phyloP scores from a whole-genome alignment of 2,113 vertebrate genomes.

The Falco punctatus region DNA sequence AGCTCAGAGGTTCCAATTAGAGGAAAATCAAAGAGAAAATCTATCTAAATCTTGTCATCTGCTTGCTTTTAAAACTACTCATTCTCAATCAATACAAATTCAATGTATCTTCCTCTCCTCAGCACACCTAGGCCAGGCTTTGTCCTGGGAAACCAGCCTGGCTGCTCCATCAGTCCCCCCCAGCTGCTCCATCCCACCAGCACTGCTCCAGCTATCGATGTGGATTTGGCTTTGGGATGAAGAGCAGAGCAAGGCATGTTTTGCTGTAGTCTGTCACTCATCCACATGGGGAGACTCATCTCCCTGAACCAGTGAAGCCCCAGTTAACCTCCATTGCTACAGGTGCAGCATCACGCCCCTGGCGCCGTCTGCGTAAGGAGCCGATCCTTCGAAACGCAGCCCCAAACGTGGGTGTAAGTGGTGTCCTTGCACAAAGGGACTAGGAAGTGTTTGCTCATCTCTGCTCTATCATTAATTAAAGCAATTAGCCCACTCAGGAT shows the following conservation, averaged over 20 bases:
- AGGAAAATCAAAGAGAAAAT: neutral
- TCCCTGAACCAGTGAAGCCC: neutral
- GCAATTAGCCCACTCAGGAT: neutral
- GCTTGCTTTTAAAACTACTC: neutral
- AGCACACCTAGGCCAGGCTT: neutral
- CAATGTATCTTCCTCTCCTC: neutral
- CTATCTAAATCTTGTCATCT: neutral
- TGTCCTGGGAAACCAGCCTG: neutral
- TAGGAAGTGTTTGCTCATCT: neutral
- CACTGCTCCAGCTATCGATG: neutral
- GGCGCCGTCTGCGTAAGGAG: neutral
- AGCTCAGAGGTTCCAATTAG: neutral
- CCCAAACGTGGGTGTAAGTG: neutral
- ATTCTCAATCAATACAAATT: neutral
- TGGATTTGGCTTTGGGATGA: neutral
- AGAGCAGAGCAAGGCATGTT: neutral
- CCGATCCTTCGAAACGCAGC: neutral
- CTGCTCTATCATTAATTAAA: neutral
- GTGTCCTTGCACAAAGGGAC: neutral
- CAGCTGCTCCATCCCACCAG: neutral
- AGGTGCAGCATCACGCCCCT: neutral
- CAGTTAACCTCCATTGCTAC: neutral
- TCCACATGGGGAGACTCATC: fast-evolving
- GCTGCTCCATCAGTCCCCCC: neutral
- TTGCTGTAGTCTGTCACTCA: neutral